Evolutionary conservation across 2,888 invertebrate species (phyloP), one percentile per base, ranked within the genome.

Genomic region (Dysmachus trigonus): DNA sequence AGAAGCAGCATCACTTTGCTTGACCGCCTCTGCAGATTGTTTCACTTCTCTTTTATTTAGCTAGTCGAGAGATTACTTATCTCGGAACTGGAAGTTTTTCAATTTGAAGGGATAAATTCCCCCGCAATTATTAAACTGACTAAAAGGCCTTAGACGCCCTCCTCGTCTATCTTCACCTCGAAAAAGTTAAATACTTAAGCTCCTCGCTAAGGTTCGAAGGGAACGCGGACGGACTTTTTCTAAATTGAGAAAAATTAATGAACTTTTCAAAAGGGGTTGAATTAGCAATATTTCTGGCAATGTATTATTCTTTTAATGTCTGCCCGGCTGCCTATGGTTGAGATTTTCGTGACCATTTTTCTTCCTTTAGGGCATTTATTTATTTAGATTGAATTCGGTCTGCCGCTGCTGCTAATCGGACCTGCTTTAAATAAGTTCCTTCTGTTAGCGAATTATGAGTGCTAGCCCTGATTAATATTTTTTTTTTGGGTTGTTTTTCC

Each of bases 51-150:
- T 62, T 82, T 82, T 62, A 62, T 82, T 62, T 82, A 18, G 53
- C 27, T 82, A 33, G 77, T 27, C n/a, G n/a, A 82, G 62, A 82
- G 81, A 62, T 82, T 82, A 62, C 62, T 82, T 82, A 82, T 82
- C 81, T 53, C n/a, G 33, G 30, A 82, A 33, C 35, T 62, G 18
- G 33, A 82, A 62, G 53, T 82, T 82, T 82, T 82, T 82, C 81
- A 82, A 82, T 82, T 82, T 62, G n/a, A 82, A 35, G 62, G 62
- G 62, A 62, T 82, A 82, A 82, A 35, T 82, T 82, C 35, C 53
- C 35, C 81, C 35, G 27, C 77, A 77, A 47, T 77, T 77, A 77
- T 77, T 77, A 77, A 77, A 41, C 76, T 76, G 76, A 76, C 76
- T 76, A 76, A 76, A 76, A 38, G 35, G 76, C 76, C 76, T 77